Percentiles rank a stretch among this genome's conserved stretches.
Conservation (phyloP, 2,797 vertebrate species). For the Cichlasoma orientale region DNA sequence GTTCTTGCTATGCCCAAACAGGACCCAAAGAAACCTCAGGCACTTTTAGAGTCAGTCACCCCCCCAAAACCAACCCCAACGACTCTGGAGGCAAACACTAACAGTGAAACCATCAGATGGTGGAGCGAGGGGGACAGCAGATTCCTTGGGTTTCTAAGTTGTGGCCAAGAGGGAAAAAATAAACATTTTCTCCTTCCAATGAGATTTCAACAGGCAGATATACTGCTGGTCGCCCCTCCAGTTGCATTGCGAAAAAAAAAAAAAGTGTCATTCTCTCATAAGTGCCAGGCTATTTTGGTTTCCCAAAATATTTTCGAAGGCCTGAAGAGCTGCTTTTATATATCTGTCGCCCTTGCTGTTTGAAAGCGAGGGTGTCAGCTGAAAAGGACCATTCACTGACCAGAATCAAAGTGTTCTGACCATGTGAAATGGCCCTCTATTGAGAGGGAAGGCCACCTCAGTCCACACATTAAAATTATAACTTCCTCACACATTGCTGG, state of each 20-base stretch:
- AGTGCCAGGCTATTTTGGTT: conserved; percentile 80
- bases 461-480: conserved; percentile 46
- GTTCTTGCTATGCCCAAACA: conserved; percentile 60
- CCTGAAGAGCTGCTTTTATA: conserved; percentile 79
- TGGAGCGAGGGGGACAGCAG: conserved; percentile 57
- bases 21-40: conserved; percentile 74
- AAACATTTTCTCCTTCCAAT: conserved; percentile 73
- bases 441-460: conserved; percentile 63
- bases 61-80: conserved; percentile 19
- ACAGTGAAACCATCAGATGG: conserved; percentile 67
- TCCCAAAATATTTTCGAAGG: conserved; percentile 81
- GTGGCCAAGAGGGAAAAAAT: conserved; percentile 68
- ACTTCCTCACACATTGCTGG: conserved; percentile 17
- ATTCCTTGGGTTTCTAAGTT: conserved; percentile 76
- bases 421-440: conserved; percentile 69
- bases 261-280: conserved; percentile 67
- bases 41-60: conserved; percentile 72
- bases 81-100: conserved; percentile 56
- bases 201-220: conserved; percentile 73
- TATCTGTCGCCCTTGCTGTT: conserved; percentile 69
- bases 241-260: conserved; percentile 61
- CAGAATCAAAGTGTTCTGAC: conserved; percentile 71
- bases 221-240: conserved; percentile 59
- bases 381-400: conserved; percentile 80
- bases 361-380: conserved; percentile 70